Percentiles rank a stretch among this genome's conserved stretches.
These are phyloP conservation scores for Tamias sibiricus DNA, from an alignment of 2,113 vertebrate genomes.

Conservation along the genomic window DNA sequence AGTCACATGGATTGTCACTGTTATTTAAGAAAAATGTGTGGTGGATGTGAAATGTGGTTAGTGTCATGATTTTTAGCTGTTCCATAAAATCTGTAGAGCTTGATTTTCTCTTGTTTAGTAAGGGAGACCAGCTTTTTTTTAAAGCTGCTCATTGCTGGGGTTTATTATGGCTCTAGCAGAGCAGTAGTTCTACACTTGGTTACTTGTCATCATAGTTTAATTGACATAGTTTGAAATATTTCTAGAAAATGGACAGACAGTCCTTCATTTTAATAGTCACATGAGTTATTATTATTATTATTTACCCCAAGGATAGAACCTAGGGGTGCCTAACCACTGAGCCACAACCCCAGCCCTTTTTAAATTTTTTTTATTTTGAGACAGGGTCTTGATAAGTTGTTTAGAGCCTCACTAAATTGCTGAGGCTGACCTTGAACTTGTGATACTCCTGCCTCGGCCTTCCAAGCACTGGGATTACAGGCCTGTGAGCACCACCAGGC, in stretches of 20 bases:
- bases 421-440: too few species aligned
- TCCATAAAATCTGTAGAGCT: constrained; percentile 12
- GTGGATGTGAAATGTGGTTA: neutral
- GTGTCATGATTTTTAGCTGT: neutral
- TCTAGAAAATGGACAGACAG: constrained; percentile 66
- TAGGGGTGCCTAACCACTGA: too few species aligned
- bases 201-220: constrained; percentile 31
- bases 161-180: constrained; percentile 55
- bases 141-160: neutral
- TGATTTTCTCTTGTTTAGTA: constrained; percentile 58
- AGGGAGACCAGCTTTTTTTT: neutral
- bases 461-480: too few species aligned
- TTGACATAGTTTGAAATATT: constrained; percentile 66
- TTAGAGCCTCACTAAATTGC: too few species aligned
- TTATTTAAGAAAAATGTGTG: neutral
- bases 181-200: neutral
- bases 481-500: too few species aligned
- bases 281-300: neutral
- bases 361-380: too few species aligned
- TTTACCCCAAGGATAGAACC: too few species aligned
- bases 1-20: neutral
- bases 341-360: too few species aligned
- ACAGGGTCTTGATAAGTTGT: too few species aligned
- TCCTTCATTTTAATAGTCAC: constrained; percentile 52
- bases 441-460: too few species aligned